phyloP scores from a whole-genome alignment of 2,888 invertebrate genomes.

The Stomorhina lunata region DNA sequence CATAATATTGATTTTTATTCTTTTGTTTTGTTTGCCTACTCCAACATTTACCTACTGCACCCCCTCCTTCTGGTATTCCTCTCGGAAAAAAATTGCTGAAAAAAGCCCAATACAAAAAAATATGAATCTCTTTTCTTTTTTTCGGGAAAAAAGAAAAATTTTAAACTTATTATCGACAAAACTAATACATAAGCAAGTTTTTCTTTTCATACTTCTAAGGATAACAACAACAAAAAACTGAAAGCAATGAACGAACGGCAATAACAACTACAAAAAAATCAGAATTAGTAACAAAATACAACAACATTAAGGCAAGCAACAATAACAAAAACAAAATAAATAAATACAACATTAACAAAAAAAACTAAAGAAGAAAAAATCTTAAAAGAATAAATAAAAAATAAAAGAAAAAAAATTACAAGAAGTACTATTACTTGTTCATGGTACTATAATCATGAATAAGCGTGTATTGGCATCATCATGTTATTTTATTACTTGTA shows the following conservation, averaged over 20 bases:
- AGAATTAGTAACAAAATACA: conserved; percentile 49
- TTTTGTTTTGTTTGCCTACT: conserved; percentile 25
- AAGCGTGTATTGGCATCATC: conserved; percentile 62
- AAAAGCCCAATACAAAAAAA: conserved; percentile 17
- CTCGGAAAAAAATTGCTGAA: neutral
- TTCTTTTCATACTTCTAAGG: conserved; percentile 23
- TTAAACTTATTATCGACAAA: conserved; percentile 69
- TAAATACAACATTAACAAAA: neutral
- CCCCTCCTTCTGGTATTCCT: neutral
- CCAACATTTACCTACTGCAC: neutral
- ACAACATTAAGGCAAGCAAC: conserved; percentile 18
- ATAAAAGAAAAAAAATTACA: conserved; percentile 25
- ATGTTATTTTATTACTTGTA: conserved; percentile 47
- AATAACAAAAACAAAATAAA: neutral
- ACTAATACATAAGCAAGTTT: conserved; percentile 67
- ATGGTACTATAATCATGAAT: conserved; percentile 48
- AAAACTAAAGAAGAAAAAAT: conserved; percentile 22
- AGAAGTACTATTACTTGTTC: conserved; percentile 39
- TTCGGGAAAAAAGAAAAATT: conserved; percentile 42
- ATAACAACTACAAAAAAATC: conserved; percentile 11
- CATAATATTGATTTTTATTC: conserved; percentile 55
- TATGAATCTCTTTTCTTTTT: conserved; percentile 34
- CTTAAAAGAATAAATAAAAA: conserved; percentile 40
- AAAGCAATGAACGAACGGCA: conserved; percentile 33
- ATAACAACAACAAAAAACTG: too few species aligned